Percentiles rank a stretch among this genome's conserved stretches.
phyloP scores from a whole-genome alignment of 2,888 invertebrate species.

The Podotricha telesiphe region DNA sequence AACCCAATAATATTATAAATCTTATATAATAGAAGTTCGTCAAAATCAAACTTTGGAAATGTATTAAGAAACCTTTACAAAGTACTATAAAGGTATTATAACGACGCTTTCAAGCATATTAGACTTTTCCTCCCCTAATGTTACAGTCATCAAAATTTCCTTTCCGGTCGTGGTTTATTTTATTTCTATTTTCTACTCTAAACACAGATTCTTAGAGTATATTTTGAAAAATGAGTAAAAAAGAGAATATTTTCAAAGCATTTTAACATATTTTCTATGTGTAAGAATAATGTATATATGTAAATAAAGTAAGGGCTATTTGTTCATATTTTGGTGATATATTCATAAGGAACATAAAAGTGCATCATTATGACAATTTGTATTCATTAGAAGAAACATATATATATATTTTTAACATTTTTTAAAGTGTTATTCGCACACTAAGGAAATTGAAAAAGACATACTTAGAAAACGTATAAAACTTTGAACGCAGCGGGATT shows the following conservation, averaged over 20 bases:
- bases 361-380: no score
- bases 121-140: conserved; percentile 29
- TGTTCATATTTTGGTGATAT: neutral
- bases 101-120: conserved; percentile 22
- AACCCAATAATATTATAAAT: no score
- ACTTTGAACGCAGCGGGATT: no score
- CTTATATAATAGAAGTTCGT: neutral
- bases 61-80: conserved; percentile 13
- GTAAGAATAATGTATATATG: conserved; percentile 10
- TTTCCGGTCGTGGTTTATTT: neutral
- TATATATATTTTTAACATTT: no score
- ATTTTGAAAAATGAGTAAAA: neutral
- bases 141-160: conserved; percentile 27
- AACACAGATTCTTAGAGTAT: neutral
- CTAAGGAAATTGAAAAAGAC: no score
- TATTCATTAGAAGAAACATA: no score
- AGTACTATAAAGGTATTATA: conserved; percentile 24
- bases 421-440: no score
- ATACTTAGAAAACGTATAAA: no score
- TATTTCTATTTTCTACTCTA: conserved; percentile 20
- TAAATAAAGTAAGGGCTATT: neutral
- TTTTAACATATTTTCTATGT: conserved; percentile 26
- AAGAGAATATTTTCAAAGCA: conserved; percentile 13
- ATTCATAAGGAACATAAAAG: no score
- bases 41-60: conserved; percentile 2